Conservation (phyloP, 2,113 vertebrate species). For the Tyto alba region DNA sequence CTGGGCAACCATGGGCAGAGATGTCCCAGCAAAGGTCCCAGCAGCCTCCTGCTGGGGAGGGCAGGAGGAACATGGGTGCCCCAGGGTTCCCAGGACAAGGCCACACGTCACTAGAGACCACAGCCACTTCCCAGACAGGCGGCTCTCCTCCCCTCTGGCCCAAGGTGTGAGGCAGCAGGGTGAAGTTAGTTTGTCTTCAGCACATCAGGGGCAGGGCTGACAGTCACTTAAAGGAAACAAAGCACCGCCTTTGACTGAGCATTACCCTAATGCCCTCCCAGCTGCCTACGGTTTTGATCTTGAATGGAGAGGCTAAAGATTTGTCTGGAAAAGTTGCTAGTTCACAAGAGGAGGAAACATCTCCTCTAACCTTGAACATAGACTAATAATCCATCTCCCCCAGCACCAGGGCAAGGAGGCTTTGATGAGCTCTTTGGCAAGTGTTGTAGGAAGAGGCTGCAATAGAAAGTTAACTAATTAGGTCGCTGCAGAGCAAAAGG, state of each 20-base stretch:
- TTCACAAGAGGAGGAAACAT: neutral
- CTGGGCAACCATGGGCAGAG: neutral
- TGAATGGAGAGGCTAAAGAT: neutral
- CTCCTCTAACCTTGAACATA: conserved; percentile 36
- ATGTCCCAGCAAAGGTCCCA: neutral
- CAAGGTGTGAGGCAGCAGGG: neutral
- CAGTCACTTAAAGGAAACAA: neutral
- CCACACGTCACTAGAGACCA: neutral
- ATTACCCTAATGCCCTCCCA: neutral
- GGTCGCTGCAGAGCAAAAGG: neutral
- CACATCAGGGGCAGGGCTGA: neutral
- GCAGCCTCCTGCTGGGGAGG: neutral
- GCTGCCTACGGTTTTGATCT: neutral
- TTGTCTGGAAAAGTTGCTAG: neutral
- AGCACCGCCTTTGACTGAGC: neutral
- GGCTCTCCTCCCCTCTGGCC: neutral
- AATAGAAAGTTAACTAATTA: conserved; percentile 41
- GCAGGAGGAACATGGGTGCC: neutral
- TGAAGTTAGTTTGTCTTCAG: neutral
- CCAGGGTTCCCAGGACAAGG: neutral
- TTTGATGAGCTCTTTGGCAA: conserved; percentile 38
- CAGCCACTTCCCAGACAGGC: neutral
- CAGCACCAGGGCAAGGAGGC: neutral
- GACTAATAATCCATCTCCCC: neutral
- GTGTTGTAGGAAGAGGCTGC: conserved; percentile 17